Evolutionary conservation across 2,797 vertebrate genomes (phyloP).

Genomic region (Tympanoctomys barrerae): DNA sequence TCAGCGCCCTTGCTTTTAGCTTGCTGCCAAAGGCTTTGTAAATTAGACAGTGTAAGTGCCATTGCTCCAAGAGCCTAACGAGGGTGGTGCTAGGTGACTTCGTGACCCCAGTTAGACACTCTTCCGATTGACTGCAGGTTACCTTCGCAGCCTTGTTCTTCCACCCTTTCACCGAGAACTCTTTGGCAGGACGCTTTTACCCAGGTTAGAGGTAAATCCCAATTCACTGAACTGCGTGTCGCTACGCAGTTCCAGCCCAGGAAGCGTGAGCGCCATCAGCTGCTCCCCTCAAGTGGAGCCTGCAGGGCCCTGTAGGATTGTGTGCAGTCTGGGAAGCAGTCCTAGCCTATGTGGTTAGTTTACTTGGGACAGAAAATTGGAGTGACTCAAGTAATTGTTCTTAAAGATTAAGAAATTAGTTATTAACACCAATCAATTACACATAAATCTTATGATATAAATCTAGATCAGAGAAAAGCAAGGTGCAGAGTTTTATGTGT

Average conservation of each 20-base stretch:
- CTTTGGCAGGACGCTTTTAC: neutral
- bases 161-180: neutral
- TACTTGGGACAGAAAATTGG: constrained; percentile 4
- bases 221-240: neutral
- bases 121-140: neutral
- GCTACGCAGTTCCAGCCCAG: neutral
- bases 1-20: neutral
- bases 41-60: neutral
- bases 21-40: neutral
- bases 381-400: neutral
- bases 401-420: constrained; percentile 29
- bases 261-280: neutral
- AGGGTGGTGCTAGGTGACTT: neutral
- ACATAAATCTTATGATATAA: neutral
- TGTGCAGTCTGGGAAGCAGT: neutral
- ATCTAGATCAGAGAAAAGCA: constrained; percentile 24
- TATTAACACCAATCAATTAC: neutral
- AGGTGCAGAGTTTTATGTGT: neutral
- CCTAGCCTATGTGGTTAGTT: neutral
- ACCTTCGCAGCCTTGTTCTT: neutral
- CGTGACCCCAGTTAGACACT: neutral
- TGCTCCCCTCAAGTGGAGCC: neutral
- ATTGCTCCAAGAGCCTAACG: neutral
- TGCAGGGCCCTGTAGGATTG: neutral
- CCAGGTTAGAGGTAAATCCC: neutral